Base-by-base conservation (phyloP, 2,797 vertebrate species). In the Garrulus glandarius region DNA sequence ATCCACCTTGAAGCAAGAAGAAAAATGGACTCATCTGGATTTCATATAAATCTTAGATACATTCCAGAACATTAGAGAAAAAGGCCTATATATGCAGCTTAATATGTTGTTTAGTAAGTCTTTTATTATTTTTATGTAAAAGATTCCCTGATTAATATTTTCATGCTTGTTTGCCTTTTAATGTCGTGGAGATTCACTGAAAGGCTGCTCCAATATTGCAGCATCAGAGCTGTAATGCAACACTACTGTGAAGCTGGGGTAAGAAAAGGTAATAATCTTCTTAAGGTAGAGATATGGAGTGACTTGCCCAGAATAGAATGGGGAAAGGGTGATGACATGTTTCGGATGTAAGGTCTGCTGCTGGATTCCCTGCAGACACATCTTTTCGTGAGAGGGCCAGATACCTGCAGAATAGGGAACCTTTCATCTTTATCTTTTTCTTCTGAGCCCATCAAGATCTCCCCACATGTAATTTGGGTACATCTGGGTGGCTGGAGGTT, bases 381-480 rank as follows among this genome's bases (percentile, higher is more conserved):
- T 12, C n/a, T 77, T 95, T 93, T 87, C 57, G 57, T 10, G 2
- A 77, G 91, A 74, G 68, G 30, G 60, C 43, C 32, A 65, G 71
- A 86, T 88, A 90, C n/a, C 43, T 78, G 49, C 56, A 88, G 56
- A 90, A 84, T 1, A 72, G 39, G 13, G 64, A 95, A 41, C 19
- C n/a, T 96, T 94, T 89, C 64, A 89, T 95, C 81, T 89, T 93
- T 75, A 68, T 89, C 81, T 94, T 43, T 85, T 94, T 72, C 69
- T 80, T 89, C 68, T 56, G 53, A 93, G 78, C 52, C 72, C 65
- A 83, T 47, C 5, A 5, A 95, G 75, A 92, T 84, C 89, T 94
- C 79, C 60, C 36, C 39, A 9, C 9, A n/a, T 65, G 65, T 87
- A 81, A 84, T 79, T 77, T 77, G 34, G 47, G 77, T 55, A 49